A percentile compares a stretch with the other conserved stretches of the same genome.
These are phyloP conservation scores for Stichodactyla mertensii DNA, from an alignment of 64 coral and sea anemone species.

Conservation along the genomic window DNA sequence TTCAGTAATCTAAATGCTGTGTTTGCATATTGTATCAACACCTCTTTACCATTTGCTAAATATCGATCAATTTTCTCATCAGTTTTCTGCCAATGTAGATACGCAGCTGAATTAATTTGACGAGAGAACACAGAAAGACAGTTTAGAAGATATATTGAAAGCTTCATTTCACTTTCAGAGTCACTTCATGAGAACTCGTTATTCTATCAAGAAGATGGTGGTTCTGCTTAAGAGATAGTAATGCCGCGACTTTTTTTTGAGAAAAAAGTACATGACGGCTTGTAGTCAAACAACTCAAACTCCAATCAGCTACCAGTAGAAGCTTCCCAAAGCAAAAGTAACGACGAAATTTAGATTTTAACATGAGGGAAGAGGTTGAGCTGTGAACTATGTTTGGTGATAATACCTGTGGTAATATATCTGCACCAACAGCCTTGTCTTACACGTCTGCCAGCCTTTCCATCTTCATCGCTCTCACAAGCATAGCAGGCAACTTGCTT, in stretches of 20 bases:
- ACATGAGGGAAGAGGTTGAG: background rate
- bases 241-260: background rate
- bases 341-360: background rate
- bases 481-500: slow-evolving; percentile 71
- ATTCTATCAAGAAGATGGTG: too few species aligned
- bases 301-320: too few species aligned
- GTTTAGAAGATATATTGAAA: background rate
- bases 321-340: background rate
- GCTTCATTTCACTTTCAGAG: background rate
- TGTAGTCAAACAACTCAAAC: too few species aligned
- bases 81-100: background rate
- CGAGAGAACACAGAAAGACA: too few species aligned
- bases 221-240: background rate
- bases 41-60: background rate
- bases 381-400: background rate
- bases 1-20: background rate
- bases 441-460: slow-evolving; percentile 47
- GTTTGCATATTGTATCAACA: background rate
- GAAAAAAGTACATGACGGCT: background rate
- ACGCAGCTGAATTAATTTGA: too few species aligned
- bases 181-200: background rate
- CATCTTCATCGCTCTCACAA: slow-evolving; percentile 35
- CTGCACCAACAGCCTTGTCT: slow-evolving; percentile 45
- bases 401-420: slow-evolving; percentile 9
- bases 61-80: background rate